A percentile compares a stretch with the other conserved stretches of the same genome.
These are phyloP conservation scores for Varecia variegata DNA, from an alignment of 2,797 vertebrate species.

Conservation along the genomic window DNA sequence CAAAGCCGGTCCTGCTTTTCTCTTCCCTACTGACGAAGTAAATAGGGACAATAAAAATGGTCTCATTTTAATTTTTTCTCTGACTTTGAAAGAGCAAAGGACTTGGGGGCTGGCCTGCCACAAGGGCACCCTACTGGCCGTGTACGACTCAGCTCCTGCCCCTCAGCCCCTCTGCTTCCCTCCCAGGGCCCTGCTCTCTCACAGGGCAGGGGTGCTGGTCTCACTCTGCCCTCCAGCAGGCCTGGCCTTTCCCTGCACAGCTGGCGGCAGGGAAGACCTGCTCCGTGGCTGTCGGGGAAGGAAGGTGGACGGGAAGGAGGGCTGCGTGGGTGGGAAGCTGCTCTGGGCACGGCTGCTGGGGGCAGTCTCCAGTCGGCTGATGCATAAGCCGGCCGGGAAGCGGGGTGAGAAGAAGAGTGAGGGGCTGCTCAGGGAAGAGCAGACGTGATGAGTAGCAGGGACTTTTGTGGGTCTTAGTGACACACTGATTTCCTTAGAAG, in stretches of 20 bases:
- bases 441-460: background rate
- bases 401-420: background rate
- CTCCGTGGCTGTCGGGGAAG: background rate
- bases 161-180: background rate
- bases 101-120: background rate
- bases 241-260: background rate
- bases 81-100: background rate
- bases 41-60: background rate
- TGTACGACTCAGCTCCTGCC: background rate
- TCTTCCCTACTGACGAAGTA: background rate
- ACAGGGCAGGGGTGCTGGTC: background rate
- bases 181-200: background rate
- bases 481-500: background rate
- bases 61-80: conserved; percentile 18
- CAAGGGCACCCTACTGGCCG: background rate
- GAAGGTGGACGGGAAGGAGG: background rate
- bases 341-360: background rate
- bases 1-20: background rate
- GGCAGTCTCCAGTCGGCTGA: background rate
- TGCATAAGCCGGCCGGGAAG: background rate
- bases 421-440: background rate
- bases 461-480: background rate
- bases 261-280: background rate
- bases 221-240: background rate
- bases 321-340: background rate